phyloP scores from a whole-genome alignment of 2,888 invertebrate species.

The Dastarcus helophoroides region DNA sequence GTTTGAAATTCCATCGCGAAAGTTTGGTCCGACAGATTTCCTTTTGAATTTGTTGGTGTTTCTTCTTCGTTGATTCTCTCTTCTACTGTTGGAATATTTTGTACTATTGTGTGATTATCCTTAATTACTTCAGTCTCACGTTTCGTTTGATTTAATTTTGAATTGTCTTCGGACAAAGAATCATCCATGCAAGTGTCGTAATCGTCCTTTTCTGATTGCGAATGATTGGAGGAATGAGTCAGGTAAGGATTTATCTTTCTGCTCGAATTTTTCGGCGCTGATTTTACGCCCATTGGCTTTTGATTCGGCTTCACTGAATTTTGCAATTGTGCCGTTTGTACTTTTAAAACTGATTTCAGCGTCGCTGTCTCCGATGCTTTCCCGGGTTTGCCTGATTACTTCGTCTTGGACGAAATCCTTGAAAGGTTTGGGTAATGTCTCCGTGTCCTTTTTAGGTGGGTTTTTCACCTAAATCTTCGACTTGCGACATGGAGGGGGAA shows the following conservation, averaged over 20 bases:
- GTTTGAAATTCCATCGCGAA: not conserved
- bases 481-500: slow-evolving; percentile 27
- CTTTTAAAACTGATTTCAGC: slow-evolving; percentile 28
- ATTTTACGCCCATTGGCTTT: not conserved
- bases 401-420: slow-evolving; percentile 9
- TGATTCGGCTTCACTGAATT: not conserved
- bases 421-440: not conserved
- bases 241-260: slow-evolving; percentile 18
- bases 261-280: slow-evolving; percentile 2
- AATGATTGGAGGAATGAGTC: slow-evolving; percentile 16
- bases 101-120: not conserved
- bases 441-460: slow-evolving; percentile 10
- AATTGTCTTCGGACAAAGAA: slow-evolving; percentile 38
- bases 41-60: slow-evolving; percentile 29
- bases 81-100: slow-evolving; percentile 3
- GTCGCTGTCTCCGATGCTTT: slow-evolving; percentile 25
- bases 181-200: slow-evolving; percentile 54
- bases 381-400: slow-evolving; percentile 9
- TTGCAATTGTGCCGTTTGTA: slow-evolving; percentile 20
- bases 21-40: slow-evolving; percentile 13
- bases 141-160: slow-evolving; percentile 9
- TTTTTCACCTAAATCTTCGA: slow-evolving; percentile 25
- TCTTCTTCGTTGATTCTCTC: slow-evolving; percentile 16
- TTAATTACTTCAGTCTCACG: slow-evolving; percentile 3
- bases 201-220: slow-evolving; percentile 35